These are phyloP conservation scores for Rhabdornis inornatus DNA, from an alignment of 2,113 vertebrate species.

Conservation along the genomic window DNA sequence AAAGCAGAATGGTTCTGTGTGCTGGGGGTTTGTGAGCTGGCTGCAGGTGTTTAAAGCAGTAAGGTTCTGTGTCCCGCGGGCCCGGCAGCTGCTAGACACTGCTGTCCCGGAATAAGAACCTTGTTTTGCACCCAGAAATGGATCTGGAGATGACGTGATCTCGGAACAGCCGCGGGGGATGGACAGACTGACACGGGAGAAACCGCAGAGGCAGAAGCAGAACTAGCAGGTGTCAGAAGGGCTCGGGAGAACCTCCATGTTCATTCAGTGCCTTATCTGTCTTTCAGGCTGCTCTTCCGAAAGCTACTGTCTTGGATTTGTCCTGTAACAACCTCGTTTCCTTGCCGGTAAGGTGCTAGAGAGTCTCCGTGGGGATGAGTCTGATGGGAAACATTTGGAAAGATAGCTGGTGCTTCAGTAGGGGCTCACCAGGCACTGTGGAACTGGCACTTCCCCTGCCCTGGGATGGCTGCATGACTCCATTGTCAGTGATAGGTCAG, in stretches of 20 bases:
- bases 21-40: too few species aligned
- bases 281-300: constrained; percentile 85
- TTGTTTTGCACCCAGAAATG: neutral
- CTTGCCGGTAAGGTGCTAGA: constrained; percentile 82
- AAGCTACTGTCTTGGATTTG: constrained; percentile 90
- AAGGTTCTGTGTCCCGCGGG: neutral
- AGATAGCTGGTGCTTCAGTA: neutral
- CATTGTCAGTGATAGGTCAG: too few species aligned
- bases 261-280: neutral
- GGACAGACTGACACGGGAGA: neutral
- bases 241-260: rapidly evolving
- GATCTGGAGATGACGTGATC: neutral
- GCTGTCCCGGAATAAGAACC: neutral
- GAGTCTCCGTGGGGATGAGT: neutral
- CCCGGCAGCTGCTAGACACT: neutral
- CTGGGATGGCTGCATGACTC: neutral
- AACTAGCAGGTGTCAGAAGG: neutral
- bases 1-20: neutral
- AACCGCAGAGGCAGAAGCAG: neutral
- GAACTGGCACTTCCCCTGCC: neutral
- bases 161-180: neutral
- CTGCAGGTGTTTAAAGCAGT: too few species aligned
- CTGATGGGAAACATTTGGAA: neutral
- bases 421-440: neutral
- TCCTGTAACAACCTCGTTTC: constrained; percentile 91